Evolutionary conservation across 2,888 invertebrate genomes (phyloP).

Genomic region (Drosophila bunnanda): DNA sequence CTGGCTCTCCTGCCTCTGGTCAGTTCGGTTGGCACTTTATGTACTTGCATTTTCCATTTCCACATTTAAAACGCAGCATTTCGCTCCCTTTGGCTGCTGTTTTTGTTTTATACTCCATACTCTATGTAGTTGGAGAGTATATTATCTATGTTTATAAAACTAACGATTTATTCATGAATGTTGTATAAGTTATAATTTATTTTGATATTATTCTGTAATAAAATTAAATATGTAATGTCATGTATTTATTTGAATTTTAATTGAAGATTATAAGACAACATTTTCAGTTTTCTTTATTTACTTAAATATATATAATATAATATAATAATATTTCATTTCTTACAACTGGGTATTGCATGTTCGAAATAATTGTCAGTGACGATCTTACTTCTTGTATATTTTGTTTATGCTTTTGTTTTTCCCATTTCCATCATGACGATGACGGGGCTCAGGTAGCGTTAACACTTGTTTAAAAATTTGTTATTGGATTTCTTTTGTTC

Average conservation of each 20-base stretch:
- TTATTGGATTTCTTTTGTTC: conserved; percentile 68
- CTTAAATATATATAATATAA: too few species aligned
- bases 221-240: too few species aligned
- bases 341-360: not conserved
- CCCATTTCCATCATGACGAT: conserved; percentile 28
- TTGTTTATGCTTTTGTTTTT: conserved; percentile 25
- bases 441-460: conserved; percentile 67
- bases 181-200: not conserved
- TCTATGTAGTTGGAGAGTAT: not conserved
- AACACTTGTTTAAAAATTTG: conserved; percentile 80
- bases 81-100: conserved; percentile 23
- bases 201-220: not conserved
- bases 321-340: not conserved
- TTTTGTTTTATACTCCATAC: conserved; percentile 10
- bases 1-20: conserved; percentile 35
- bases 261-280: not conserved
- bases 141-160: too few species aligned
- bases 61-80: conserved; percentile 53
- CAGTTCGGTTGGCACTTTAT: conserved; percentile 45
- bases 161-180: fast-evolving
- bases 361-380: not conserved
- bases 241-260: too few species aligned
- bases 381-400: not conserved
- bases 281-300: not conserved
- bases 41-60: conserved; percentile 57